A percentile compares a stretch with the other conserved stretches of the same genome.
Evolutionary conservation across 1,140 invertebrate species (phyloP).

Genomic region (Aphelinus certus): DNA sequence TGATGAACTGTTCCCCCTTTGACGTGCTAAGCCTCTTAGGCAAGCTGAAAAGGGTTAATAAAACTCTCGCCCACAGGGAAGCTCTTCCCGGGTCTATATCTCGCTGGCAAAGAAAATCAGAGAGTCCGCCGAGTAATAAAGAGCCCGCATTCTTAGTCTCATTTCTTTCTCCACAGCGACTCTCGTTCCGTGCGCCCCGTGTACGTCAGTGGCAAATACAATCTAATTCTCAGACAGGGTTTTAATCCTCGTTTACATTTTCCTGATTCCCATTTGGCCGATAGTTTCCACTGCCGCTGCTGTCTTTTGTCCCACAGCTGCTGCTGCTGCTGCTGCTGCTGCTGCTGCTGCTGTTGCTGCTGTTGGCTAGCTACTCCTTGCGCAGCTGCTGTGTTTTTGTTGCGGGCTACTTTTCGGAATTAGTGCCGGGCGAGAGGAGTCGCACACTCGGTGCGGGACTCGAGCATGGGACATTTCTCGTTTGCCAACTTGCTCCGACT

Average conservation of each 20-base stretch:
- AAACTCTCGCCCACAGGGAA: background rate
- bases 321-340: background rate
- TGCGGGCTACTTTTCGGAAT: too few species aligned
- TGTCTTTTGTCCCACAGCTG: too few species aligned
- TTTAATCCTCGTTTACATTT: conserved; percentile 26
- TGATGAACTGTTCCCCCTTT: conserved; percentile 2
- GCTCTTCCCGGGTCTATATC: too few species aligned
- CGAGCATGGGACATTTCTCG: too few species aligned
- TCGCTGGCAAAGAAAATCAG: too few species aligned
- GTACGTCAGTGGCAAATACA: background rate
- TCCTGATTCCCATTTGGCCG: background rate
- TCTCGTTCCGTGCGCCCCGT: background rate
- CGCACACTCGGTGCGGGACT: too few species aligned
- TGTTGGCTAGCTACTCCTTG: background rate
- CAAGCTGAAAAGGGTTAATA: conserved; percentile 37
- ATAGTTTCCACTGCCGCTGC: background rate
- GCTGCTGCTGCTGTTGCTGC: background rate
- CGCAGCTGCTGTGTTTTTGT: background rate
- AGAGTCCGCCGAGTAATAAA: too few species aligned
- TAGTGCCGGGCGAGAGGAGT: too few species aligned
- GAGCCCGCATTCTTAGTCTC: background rate
- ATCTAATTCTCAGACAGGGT: conserved; percentile 30
- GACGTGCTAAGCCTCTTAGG: conserved; percentile 9
- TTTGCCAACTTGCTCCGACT: too few species aligned
- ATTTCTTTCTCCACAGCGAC: conserved; percentile 5